phyloP scores from a whole-genome alignment of 2,888 invertebrate species.

The Drosophila anceps region DNA sequence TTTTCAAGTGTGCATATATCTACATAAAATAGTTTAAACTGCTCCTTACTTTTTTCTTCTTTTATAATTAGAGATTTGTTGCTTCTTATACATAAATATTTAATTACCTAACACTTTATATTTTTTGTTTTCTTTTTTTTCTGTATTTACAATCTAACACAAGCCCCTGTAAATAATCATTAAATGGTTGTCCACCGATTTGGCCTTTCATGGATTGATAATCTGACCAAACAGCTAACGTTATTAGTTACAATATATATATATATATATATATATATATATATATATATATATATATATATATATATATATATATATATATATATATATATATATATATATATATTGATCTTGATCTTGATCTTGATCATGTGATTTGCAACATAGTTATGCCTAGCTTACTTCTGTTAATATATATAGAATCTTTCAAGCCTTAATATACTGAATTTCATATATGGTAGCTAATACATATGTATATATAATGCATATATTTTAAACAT shows the following conservation, averaged over 20 bases:
- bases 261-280: slow-evolving; percentile 27
- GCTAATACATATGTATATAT: slow-evolving; percentile 56
- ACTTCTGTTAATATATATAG: slow-evolving; percentile 59
- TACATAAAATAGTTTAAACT: slow-evolving; percentile 80
- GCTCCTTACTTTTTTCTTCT: slow-evolving; percentile 23
- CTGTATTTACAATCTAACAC: slow-evolving; percentile 77
- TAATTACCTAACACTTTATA: slow-evolving; percentile 55
- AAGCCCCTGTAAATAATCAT: slow-evolving; percentile 81
- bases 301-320: slow-evolving; percentile 27
- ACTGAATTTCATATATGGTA: slow-evolving; percentile 57
- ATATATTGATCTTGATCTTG: too few species aligned
- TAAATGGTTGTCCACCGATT: slow-evolving; percentile 46
- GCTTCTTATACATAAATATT: slow-evolving; percentile 43
- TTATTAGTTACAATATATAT: slow-evolving; percentile 28
- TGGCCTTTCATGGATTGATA: slow-evolving; percentile 36
- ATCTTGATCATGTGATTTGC: slow-evolving; percentile 46
- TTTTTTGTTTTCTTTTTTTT: slow-evolving; percentile 22
- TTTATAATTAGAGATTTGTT: slow-evolving; percentile 57
- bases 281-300: slow-evolving; percentile 27
- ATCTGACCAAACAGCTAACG: slow-evolving; percentile 39
- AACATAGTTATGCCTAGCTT: slow-evolving; percentile 44
- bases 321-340: slow-evolving; percentile 27
- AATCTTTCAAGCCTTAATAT: slow-evolving; percentile 76
- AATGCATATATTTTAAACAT: slow-evolving; percentile 50
- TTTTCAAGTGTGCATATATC: slow-evolving; percentile 66